phyloP scores from a whole-genome alignment of 2,113 vertebrate genomes.

The Trematocara unimaculatum region DNA sequence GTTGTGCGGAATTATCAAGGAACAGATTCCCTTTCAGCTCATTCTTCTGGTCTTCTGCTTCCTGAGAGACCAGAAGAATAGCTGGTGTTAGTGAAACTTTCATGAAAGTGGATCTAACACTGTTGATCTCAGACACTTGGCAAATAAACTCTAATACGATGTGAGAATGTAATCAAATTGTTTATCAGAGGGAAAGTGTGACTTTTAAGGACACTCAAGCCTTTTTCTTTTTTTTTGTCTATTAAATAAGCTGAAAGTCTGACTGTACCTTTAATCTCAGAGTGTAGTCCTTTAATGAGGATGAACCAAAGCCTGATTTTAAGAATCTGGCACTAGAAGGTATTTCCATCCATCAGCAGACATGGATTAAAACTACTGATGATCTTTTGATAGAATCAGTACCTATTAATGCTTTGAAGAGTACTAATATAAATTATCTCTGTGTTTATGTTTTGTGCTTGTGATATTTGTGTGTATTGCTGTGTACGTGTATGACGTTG shows the following conservation, averaged over 20 bases:
- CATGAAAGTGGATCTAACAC: background rate
- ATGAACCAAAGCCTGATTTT: background rate
- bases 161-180: background rate
- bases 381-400: background rate
- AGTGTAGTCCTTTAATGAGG: background rate
- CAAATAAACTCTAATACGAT: background rate
- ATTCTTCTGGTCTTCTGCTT: background rate
- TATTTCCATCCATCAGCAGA: background rate
- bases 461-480: background rate
- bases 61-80: background rate
- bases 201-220: background rate
- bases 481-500: slow-evolving; percentile 5
- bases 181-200: background rate
- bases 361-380: background rate
- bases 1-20: background rate
- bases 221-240: background rate
- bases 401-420: background rate
- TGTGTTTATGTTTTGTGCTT: background rate
- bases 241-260: background rate
- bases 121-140: background rate
- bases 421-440: background rate
- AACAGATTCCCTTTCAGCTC: background rate
- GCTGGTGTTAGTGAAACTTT: background rate
- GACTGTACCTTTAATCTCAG: background rate
- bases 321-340: background rate